Percentiles rank a stretch among this genome's conserved stretches.
These are phyloP conservation scores for Pelvicachromis taeniatus DNA, from an alignment of 2,113 vertebrate species.

Conservation along the genomic window DNA sequence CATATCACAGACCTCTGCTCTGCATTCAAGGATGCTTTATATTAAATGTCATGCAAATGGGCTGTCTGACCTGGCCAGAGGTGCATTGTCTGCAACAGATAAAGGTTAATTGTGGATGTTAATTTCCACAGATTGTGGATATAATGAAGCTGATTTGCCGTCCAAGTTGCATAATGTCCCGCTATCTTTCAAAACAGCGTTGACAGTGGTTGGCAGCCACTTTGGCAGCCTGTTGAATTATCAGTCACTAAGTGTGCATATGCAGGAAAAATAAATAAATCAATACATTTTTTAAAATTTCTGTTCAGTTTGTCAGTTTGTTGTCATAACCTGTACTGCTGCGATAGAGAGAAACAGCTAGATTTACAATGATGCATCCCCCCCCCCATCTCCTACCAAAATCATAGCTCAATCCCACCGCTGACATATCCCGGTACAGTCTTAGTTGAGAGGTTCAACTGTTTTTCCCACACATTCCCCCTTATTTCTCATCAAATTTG, in stretches of 20 bases:
- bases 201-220: constrained; percentile 36
- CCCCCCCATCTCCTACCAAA: neutral
- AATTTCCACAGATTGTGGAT: constrained; percentile 62
- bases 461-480: constrained; percentile 26
- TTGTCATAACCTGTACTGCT: neutral
- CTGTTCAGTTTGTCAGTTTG: neutral
- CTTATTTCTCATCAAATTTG: constrained; percentile 61
- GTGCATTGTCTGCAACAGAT: constrained; percentile 60
- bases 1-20: constrained; percentile 14
- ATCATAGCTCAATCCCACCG: constrained; percentile 12
- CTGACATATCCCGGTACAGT: constrained; percentile 8
- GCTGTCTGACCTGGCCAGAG: constrained; percentile 62
- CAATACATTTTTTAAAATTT: neutral
- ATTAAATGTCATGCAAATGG: constrained; percentile 63
- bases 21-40: constrained; percentile 43
- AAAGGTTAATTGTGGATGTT: constrained; percentile 73
- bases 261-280: neutral
- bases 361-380: neutral
- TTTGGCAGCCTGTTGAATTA: constrained; percentile 10
- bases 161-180: constrained; percentile 49
- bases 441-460: constrained; percentile 39
- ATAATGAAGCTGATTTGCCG: constrained; percentile 55
- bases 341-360: neutral
- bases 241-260: neutral
- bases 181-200: constrained; percentile 40